Conservation (phyloP, 2,888 invertebrate species). For the Oxytorus armatus region DNA sequence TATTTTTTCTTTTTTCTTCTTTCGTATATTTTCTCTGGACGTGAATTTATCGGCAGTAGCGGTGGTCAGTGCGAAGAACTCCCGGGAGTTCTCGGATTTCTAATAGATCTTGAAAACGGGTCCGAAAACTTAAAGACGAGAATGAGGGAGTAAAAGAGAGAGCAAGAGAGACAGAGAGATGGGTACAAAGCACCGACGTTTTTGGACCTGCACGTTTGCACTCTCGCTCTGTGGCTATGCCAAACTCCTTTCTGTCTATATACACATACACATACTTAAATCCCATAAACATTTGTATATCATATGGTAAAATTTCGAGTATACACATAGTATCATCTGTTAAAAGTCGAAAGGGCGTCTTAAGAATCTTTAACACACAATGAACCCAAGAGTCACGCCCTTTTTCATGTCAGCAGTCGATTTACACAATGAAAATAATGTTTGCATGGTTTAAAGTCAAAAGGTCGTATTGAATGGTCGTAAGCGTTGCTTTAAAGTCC, state of each 20-base stretch:
- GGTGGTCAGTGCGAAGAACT: conserved; percentile 64
- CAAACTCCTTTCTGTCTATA: conserved; percentile 16
- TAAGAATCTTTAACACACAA: neutral
- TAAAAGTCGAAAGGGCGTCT: conserved; percentile 2
- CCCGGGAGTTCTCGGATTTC: conserved; percentile 65
- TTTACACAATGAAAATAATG: neutral
- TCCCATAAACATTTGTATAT: neutral
- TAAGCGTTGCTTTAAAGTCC: neutral
- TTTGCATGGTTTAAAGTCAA: neutral
- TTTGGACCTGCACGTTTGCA: conserved; percentile 15
- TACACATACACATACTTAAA: conserved; percentile 9
- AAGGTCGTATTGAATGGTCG: conserved; percentile 9
- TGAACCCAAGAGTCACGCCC: neutral
- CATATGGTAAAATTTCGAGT: conserved; percentile 17
- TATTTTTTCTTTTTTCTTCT: conserved; percentile 20
- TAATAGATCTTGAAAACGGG: conserved; percentile 60
- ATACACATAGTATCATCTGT: neutral
- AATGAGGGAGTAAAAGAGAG: conserved; percentile 1
- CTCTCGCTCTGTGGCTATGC: neutral
- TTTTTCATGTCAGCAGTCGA: neutral
- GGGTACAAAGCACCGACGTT: conserved; percentile 38
- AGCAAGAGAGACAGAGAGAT: conserved; percentile 1
- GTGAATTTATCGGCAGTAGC: conserved; percentile 58
- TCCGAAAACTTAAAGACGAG: conserved; percentile 13
- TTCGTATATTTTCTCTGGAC: conserved; percentile 34